Percentiles rank a stretch among this genome's conserved stretches.
Conservation (phyloP, 2,797 vertebrate genomes). For the Neostethus bicornis region DNA sequence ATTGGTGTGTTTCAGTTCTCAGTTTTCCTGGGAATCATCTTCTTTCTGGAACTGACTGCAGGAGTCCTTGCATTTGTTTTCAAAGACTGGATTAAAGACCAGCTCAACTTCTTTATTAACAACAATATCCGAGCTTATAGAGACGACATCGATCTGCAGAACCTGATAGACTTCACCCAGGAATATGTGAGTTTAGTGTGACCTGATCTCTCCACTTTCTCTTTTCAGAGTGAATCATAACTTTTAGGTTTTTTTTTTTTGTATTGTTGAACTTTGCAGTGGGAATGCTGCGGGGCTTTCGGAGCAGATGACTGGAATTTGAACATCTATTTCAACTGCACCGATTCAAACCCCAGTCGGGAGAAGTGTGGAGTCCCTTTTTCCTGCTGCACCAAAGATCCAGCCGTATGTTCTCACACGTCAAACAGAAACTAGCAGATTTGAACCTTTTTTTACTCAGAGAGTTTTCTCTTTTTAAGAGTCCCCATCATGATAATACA, state of each 20-base stretch:
- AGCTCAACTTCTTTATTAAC: slow-evolving; percentile 99
- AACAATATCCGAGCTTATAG: slow-evolving; percentile 98
- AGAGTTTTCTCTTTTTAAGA: neutral
- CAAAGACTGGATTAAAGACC: slow-evolving; percentile 99
- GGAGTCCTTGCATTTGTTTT: slow-evolving; percentile 98
- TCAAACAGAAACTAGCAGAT: slow-evolving; percentile 5
- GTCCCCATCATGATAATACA: too few species aligned
- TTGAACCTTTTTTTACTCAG: neutral
- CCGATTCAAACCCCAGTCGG: slow-evolving; percentile 95
- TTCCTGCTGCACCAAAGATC: slow-evolving; percentile 98
- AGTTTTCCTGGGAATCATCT: slow-evolving; percentile 98
- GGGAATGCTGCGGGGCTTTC: slow-evolving; percentile 98
- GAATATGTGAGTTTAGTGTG: slow-evolving; percentile 89
- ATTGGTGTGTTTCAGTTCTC: slow-evolving; percentile 89
- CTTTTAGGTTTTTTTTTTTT: neutral
- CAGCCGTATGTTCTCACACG: slow-evolving; percentile 84
- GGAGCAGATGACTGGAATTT: slow-evolving; percentile 98
- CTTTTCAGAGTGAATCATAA: slow-evolving; percentile 9
- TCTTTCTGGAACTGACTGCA: slow-evolving; percentile 98
- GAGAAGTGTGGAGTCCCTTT: slow-evolving; percentile 98
- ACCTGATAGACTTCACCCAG: slow-evolving; percentile 99
- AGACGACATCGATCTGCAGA: slow-evolving; percentile 98
- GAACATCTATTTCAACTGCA: slow-evolving; percentile 99
- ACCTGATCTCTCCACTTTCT: slow-evolving; percentile 5
- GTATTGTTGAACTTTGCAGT: slow-evolving; percentile 79